Percentiles rank a stretch among this genome's conserved stretches.
Evolutionary conservation across 2,113 vertebrate genomes (phyloP).

Genomic region (Halcyon senegalensis): DNA sequence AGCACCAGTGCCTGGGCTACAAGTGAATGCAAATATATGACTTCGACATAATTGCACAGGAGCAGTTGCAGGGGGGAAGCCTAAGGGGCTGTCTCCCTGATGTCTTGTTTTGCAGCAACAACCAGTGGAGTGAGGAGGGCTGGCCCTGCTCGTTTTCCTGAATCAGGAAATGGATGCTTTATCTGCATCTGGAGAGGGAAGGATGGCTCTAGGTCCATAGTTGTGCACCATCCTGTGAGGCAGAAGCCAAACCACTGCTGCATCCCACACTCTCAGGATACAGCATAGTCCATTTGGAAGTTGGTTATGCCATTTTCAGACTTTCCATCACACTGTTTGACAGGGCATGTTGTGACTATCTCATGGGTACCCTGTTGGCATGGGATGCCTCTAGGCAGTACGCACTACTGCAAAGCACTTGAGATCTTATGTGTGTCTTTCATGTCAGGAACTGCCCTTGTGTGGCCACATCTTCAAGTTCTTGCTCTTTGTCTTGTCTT

Average conservation of each 20-base stretch:
- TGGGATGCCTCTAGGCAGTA: background rate
- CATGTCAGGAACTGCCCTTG: background rate
- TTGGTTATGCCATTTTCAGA: background rate
- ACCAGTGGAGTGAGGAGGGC: background rate
- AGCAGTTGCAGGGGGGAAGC: background rate
- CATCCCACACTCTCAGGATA: background rate
- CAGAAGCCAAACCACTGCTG: background rate
- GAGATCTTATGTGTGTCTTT: fast-evolving
- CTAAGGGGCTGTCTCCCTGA: fast-evolving
- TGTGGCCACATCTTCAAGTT: background rate
- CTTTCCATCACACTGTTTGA: background rate
- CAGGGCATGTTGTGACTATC: background rate
- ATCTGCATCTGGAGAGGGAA: background rate
- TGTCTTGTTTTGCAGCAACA: background rate
- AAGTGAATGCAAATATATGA: background rate
- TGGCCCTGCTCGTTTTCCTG: background rate
- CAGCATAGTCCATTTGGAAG: background rate
- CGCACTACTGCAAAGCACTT: background rate
- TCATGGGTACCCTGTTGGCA: background rate
- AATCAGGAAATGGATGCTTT: background rate
- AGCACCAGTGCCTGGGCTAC: background rate
- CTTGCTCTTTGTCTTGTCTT: background rate
- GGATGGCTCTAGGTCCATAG: fast-evolving
- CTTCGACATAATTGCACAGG: background rate
- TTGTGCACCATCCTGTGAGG: background rate